Base-by-base conservation (phyloP, 1,140 invertebrate species). In the Orchesella cincta region DNA sequence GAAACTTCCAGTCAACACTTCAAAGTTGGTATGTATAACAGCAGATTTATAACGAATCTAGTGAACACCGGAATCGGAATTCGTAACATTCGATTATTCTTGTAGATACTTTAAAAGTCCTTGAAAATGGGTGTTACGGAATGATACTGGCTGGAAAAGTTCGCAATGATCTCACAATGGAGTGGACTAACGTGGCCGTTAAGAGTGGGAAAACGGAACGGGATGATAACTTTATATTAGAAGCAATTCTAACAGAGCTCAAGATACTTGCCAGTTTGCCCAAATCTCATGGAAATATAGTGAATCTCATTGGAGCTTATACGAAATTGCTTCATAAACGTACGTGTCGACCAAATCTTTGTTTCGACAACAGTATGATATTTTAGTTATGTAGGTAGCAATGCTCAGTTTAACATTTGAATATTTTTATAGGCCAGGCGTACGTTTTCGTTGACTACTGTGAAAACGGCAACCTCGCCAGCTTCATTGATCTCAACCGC, bases 91-190 rank as follows among this genome's bases (percentile, higher is more conserved):
- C 26, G 26, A 57, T 57, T n/a, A n/a, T 57, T 57, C 26, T 57
- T 23, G 26, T 12, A 67, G 62, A 67, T 31, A 12, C 14, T 23
- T 31, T 29, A 8, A 67, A 14, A 31, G 33, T 67, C 2, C 1
- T 31, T 16, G 62, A 67, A 33, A 67, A n/a, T 14, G 62, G 62
- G 3, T 31, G 28, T 12, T 67, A 67, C n/a, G 62, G 62, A 5
- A 67, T 31, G 28, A n/a, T 67, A 14, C 33, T 31, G 8, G 31
- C 62, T n/a, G 62, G 62, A 5, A 29, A 67, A 31, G 26, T 67
- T 2, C 62, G 62, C 3, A 67, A 67, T 67, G 62, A 67, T 67
- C 26, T 67, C 62, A 67, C 26, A 3, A 67, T 67, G 62, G 62
- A 67, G 33, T 67, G 62, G 62, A 18, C 31, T 29, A 29, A 14